Percentiles rank a stretch among this genome's conserved stretches.
Evolutionary conservation across 1,140 invertebrate species (phyloP).

Genomic region (Caenorhabditis latens): DNA sequence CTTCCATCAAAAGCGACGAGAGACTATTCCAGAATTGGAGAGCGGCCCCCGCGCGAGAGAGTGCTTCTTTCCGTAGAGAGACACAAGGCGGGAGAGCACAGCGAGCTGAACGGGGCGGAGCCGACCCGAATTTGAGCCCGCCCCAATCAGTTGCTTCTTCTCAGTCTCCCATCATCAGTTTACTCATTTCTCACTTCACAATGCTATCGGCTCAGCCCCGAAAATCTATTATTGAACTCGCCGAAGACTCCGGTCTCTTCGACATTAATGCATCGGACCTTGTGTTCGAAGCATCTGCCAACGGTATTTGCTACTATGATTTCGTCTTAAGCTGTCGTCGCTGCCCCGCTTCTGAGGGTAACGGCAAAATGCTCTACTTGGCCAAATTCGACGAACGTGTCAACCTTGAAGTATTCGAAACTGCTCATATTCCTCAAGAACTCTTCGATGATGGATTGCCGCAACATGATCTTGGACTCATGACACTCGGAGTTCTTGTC

Average conservation of each 20-base stretch:
- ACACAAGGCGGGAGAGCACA: not conserved
- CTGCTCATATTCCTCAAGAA: conserved; percentile 64
- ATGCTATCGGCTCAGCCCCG: conserved; percentile 52
- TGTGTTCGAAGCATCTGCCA: conserved; percentile 69
- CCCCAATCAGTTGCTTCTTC: conserved; percentile 54
- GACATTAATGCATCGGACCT: conserved; percentile 71
- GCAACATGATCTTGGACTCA: conserved; percentile 70
- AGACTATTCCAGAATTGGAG: not conserved
- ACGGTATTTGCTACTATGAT: conserved; percentile 72
- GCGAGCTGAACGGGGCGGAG: conserved; percentile 54
- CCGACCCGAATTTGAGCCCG: conserved; percentile 44
- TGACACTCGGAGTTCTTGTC: conserved; percentile 72
- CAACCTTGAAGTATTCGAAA: conserved; percentile 73
- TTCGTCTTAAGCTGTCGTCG: conserved; percentile 68
- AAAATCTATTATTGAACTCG: conserved; percentile 72
- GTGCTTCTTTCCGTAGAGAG: not conserved
- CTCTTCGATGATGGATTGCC: conserved; percentile 68
- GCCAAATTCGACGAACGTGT: conserved; percentile 72
- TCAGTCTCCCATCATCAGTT: not conserved
- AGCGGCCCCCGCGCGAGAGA: conserved; percentile 26
- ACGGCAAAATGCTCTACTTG: conserved; percentile 65
- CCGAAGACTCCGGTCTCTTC: conserved; percentile 70
- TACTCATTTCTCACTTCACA: not conserved
- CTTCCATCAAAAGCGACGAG: conserved; percentile 29
- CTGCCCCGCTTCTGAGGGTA: conserved; percentile 57